Base-by-base conservation (phyloP, 1,140 invertebrate genomes). In the Eumeta japonica region DNA sequence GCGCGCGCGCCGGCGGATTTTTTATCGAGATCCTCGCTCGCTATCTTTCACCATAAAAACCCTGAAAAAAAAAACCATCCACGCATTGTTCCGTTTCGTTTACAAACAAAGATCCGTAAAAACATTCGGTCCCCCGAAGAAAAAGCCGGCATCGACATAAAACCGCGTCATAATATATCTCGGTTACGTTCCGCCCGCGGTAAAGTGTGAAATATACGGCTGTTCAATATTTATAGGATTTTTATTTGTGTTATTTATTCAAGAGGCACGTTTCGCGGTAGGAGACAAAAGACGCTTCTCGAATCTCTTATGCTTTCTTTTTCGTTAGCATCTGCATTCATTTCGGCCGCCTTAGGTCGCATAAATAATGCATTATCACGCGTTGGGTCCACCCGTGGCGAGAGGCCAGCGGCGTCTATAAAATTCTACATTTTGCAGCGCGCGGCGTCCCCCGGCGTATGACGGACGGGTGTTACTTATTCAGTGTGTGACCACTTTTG, bases 311-410 rank as follows among this genome's bases (percentile, higher is more conserved):
- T 38, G 48, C 58, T 57, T 57, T 62, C 54, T 64, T 71, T 65
- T 62, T 63, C 48, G 56, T 62, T 52, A 59, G 48, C 49, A 60
- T 58, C 59, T 64, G 63, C 59, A 65, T 71, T 64, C 54, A 60
- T 62, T 67, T 68, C 55, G 50, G 61, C 54, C 58, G 56, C 59
- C 52, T 65, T 64, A 63, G 59, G 52, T 49, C 46, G 48, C 60
- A 71, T 71, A 71, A 68, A 71, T 71, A 71, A 71, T 71, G 62
- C 64, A 71, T 71, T 62, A 68, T 68, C 64, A 68, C 66, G 66
- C 62, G 49, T 64, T 48, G 56, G 50, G 50, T 45, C 45, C 33
- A 35, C 39, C 43, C 41, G n/a, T n/a, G n/a, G n/a, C n/a, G n/a
- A n/a, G n/a, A n/a, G n/a, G n/a, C n/a, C n/a, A n/a, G n/a, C n/a